Evolutionary conservation across 2,113 vertebrate species (phyloP).

Genomic region (Ictidomys tridecemlineatus): DNA sequence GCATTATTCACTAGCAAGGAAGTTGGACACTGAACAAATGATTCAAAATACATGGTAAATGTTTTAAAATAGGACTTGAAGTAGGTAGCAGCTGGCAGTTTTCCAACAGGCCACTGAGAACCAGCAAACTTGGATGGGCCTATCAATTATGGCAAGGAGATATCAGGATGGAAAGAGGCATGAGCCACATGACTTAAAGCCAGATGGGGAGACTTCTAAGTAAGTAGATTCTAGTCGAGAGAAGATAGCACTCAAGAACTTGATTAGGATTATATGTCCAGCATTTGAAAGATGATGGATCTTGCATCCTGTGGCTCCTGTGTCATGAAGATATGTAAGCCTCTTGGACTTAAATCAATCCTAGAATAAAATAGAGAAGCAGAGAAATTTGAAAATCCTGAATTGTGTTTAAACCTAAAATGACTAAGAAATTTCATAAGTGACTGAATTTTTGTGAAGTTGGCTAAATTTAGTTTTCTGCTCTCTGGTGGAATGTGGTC

Average conservation of each 20-base stretch:
- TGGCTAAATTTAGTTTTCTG: slow-evolving; percentile 10
- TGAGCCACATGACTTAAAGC: background rate
- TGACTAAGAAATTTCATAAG: background rate
- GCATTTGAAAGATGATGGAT: background rate
- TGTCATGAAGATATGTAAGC: background rate
- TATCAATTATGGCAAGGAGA: background rate
- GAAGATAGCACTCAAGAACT: background rate
- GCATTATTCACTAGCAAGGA: background rate
- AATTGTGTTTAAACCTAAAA: slow-evolving; percentile 27
- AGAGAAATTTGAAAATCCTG: background rate
- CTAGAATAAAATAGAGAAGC: background rate
- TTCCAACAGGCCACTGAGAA: background rate
- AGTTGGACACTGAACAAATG: background rate
- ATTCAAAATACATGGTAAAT: background rate
- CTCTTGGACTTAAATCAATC: background rate
- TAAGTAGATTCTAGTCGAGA: background rate
- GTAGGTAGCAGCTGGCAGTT: background rate
- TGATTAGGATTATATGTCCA: background rate
- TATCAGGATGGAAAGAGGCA: background rate
- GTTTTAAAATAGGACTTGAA: background rate
- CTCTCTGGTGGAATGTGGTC: background rate
- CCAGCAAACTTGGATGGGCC: background rate
- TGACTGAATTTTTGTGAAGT: slow-evolving; percentile 4
- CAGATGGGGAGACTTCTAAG: background rate
- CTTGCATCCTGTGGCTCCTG: background rate